These are phyloP conservation scores for Corella eumyota DNA, from an alignment of 23 tunicate genomes.

Conservation along the genomic window DNA sequence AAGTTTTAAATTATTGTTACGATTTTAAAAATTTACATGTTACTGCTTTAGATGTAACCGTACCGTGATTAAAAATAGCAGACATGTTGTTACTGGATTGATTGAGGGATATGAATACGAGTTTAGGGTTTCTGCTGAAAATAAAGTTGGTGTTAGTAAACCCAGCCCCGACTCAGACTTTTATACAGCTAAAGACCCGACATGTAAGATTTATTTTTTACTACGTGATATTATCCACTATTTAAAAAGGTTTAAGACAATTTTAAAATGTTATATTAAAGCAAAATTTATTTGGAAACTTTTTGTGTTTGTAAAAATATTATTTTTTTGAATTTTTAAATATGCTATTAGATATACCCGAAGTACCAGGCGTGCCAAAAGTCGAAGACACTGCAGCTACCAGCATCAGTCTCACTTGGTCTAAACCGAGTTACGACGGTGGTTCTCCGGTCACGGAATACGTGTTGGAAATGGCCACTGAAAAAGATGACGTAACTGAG, in stretches of 20 bases:
- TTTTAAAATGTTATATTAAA: no score
- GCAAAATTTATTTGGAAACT: no score
- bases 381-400: conserved; percentile 47
- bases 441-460: conserved; percentile 41
- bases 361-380: conserved; percentile 37
- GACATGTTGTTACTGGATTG: conserved; percentile 49
- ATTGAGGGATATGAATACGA: conserved; percentile 71
- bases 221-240: no score
- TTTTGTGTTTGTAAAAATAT: no score
- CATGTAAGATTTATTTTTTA: conserved; percentile 34
- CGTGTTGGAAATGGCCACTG: conserved; percentile 58
- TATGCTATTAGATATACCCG: conserved; percentile 63
- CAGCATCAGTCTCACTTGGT: conserved; percentile 29
- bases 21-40: no score
- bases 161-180: conserved; percentile 40
- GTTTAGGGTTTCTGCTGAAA: conserved; percentile 84
- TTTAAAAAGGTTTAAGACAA: no score
- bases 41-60: no score
- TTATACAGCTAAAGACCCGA: conserved; percentile 22
- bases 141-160: conserved; percentile 71
- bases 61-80: no score
- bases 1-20: no score
- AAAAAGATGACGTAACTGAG: conserved; percentile 18
- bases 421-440: conserved; percentile 54
- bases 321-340: no score